Evolutionary conservation across 2,797 vertebrate genomes (phyloP).

Genomic region (Micrastur ruficollis): DNA sequence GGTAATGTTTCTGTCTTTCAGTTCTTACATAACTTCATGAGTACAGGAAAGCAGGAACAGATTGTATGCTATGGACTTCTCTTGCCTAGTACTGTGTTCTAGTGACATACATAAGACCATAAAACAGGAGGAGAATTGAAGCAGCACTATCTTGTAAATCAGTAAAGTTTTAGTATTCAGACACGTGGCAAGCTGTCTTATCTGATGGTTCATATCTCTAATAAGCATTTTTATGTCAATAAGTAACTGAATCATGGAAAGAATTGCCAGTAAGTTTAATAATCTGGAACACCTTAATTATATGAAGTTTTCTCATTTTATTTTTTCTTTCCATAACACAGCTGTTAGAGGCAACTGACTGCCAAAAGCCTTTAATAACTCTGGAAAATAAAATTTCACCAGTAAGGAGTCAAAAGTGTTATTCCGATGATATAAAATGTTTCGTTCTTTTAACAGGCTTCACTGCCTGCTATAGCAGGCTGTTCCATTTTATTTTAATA

Average conservation of each 20-base stretch:
- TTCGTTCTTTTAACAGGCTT: not conserved
- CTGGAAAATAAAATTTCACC: not conserved
- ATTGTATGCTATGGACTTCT: not conserved
- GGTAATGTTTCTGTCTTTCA: not conserved
- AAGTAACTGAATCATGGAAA: conserved; percentile 45
- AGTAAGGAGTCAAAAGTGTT: not conserved
- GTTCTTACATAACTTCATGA: not conserved
- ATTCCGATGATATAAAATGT: not conserved
- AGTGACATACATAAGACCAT: not conserved
- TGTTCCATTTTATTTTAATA: not conserved
- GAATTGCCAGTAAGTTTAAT: conserved; percentile 1
- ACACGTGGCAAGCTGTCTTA: conserved; percentile 51
- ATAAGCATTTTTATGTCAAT: conserved; percentile 52
- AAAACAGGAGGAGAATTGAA: conserved; percentile 9
- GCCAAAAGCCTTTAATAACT: not conserved
- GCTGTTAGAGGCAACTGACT: not conserved
- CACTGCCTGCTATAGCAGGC: not conserved
- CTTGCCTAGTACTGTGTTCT: not conserved
- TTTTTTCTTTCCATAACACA: conserved; percentile 6
- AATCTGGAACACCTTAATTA: conserved; percentile 12
- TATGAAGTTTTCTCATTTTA: not conserved
- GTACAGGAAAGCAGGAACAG: not conserved
- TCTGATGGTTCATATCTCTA: conserved; percentile 31
- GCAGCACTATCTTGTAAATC: conserved; percentile 42
- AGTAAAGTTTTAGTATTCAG: conserved; percentile 18